These are phyloP conservation scores for Therioaphis trifolii DNA, from an alignment of 2,888 invertebrate species.

Conservation along the genomic window DNA sequence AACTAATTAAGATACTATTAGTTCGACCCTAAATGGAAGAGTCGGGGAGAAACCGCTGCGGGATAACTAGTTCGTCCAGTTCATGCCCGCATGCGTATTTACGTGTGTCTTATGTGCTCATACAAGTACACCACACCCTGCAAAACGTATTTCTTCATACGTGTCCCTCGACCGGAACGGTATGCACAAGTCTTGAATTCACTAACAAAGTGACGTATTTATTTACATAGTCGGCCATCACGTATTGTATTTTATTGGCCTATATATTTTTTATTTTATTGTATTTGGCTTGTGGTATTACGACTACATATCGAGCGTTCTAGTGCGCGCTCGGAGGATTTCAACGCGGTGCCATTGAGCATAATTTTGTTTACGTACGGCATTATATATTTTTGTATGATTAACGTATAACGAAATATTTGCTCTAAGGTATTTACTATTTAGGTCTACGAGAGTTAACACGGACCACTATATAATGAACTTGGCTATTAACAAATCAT, in stretches of 20 bases:
- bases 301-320: background rate
- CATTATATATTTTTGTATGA: background rate
- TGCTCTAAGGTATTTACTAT: background rate
- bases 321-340: too few relatives aligned
- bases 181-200: background rate
- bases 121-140: constrained; percentile 12
- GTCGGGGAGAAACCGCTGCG: constrained; percentile 39
- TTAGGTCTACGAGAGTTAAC: background rate
- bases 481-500: background rate
- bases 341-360: background rate
- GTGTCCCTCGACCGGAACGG: constrained; percentile 24
- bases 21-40: constrained; percentile 45
- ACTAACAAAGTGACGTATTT: background rate
- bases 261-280: background rate
- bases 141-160: constrained; percentile 26
- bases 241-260: background rate
- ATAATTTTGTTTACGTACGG: background rate
- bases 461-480: background rate
- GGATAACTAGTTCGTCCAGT: constrained; percentile 52
- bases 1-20: constrained; percentile 45
- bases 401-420: constrained; percentile 3
- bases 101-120: too few relatives aligned
- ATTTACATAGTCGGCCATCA: background rate
- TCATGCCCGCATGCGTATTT: background rate
- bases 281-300: background rate